Conservation (phyloP, 1,140 invertebrate genomes). For the Scaptodrosophila lebanonensis region DNA sequence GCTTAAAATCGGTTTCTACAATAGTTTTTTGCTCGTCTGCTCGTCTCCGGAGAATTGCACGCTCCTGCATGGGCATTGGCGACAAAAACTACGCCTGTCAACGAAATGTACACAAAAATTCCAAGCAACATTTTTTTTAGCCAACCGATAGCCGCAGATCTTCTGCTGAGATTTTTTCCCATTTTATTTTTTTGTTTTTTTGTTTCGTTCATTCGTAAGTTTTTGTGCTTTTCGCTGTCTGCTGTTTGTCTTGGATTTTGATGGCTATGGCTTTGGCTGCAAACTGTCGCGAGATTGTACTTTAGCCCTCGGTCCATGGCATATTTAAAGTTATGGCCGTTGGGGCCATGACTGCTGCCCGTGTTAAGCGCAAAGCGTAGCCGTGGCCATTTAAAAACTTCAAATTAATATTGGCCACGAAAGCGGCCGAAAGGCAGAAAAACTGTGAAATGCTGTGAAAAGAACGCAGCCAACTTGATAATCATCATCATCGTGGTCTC, state of each 20-base stretch:
- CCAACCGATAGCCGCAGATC: no score
- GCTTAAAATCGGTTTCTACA: conserved; percentile 32
- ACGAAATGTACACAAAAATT: conserved; percentile 58
- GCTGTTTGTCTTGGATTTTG: neutral
- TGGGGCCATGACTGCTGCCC: neutral
- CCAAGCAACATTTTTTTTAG: conserved; percentile 38
- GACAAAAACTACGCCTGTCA: conserved; percentile 34
- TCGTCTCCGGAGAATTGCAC: conserved; percentile 74
- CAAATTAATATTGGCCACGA: conserved; percentile 71
- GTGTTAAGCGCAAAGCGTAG: conserved; percentile 19
- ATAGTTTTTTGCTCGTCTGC: conserved; percentile 58
- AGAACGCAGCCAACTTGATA: conserved; percentile 54
- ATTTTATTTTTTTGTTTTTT: conserved; percentile 19
- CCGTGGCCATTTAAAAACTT: conserved; percentile 67
- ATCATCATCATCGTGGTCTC: no score
- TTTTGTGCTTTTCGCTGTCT: conserved; percentile 16
- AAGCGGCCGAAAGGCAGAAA: conserved; percentile 21
- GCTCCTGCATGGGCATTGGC: conserved; percentile 23
- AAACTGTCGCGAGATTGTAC: conserved; percentile 48
- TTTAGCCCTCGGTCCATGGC: conserved; percentile 36
- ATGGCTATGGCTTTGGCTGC: neutral
- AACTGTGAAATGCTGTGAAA: conserved; percentile 73
- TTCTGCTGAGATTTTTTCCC: neutral
- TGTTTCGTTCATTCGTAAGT: conserved; percentile 35
- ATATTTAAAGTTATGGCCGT: conserved; percentile 66